A percentile compares a stretch with the other conserved stretches of the same genome.
These are phyloP conservation scores for Ophion ventricosus DNA, from an alignment of 2,888 invertebrate species.

Conservation along the genomic window DNA sequence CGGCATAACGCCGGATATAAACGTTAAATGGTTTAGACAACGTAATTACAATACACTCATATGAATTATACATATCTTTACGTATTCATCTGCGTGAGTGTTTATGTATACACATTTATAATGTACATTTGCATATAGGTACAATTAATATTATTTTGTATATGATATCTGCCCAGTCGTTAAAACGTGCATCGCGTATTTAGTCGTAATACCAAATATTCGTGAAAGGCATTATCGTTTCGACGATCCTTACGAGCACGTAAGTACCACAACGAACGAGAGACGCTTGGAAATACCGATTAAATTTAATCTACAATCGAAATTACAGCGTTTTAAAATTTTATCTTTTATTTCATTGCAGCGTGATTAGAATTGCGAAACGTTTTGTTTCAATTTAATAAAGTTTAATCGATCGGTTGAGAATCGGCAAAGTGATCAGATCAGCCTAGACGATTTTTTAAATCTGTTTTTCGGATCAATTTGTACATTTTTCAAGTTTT, in stretches of 20 bases:
- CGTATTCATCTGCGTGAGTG: background rate
- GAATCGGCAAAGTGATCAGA: background rate
- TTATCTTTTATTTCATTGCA: slow-evolving; percentile 3
- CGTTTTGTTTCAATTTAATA: background rate
- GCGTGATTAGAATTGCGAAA: background rate
- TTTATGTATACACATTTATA: background rate
- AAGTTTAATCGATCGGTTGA: background rate
- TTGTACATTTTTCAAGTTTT: no score
- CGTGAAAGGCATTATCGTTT: slow-evolving; percentile 27
- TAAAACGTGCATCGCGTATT: slow-evolving; percentile 35
- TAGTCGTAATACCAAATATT: slow-evolving; percentile 32
- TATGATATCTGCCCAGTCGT: slow-evolving; percentile 24
- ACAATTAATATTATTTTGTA: background rate
- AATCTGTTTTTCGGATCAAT: no score
- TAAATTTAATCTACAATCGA: slow-evolving; percentile 35
- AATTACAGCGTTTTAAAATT: slow-evolving; percentile 6
- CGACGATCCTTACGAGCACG: slow-evolving; percentile 15
- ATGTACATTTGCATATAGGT: background rate
- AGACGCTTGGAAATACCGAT: slow-evolving; percentile 16
- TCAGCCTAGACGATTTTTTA: no score
- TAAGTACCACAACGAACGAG: slow-evolving; percentile 27
- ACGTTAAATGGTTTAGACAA: slow-evolving; percentile 26
- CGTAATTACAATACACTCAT: background rate
- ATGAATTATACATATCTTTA: background rate
- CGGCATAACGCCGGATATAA: slow-evolving; percentile 24